Base-by-base conservation (phyloP, 2,888 invertebrate genomes). In the Nezara viridula region DNA sequence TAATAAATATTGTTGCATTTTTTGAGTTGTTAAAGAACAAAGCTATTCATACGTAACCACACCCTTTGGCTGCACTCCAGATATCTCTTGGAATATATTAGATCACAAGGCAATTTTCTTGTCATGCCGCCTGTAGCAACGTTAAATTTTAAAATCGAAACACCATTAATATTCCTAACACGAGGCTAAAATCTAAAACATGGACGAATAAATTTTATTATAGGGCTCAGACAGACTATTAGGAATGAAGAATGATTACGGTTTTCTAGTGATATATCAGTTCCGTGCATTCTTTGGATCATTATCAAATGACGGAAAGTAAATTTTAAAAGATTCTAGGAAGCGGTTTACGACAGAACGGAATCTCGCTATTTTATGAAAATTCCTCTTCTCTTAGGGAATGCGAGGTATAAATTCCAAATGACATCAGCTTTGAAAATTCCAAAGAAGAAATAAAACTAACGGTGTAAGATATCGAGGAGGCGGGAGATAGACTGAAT, bases 321-420 rank as follows among this genome's bases (percentile, higher is more conserved):
- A 37, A 37, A 37, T 32, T 73, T 73, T 37, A 19, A 73, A 19
- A 73, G 21, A n/a, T 66, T 16, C 66, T 21, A 32, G 27, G 55
- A 60, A 27, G 27, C 27, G 7, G 16, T 60, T 60, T 60, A 60
- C 60, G 60, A 60, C 16, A 37, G 32, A 37, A 37, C 7, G 66
- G 60, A 60, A 37, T 73, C 66, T 73, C 32, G 66, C 37, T 73
- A 73, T 73, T 73, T 73, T 73, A 73, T 73, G 37, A 73, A 73
- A 73, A 73, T 73, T 19, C 66, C 37, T n/a, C n/a, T 44, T 37
- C 66, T 73, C 16, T 1, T 73, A 73, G 0, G 37, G 66, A 73
- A 73, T 37, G 32, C 66, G 32, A 73, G 66, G 6, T 37, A 73
- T 73, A 73, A 73, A 73, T 73, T 73, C 66, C 66, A 19, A 73